Evolutionary conservation across 2,797 vertebrate genomes (phyloP).

Genomic region (Buphagus erythrorhynchus): DNA sequence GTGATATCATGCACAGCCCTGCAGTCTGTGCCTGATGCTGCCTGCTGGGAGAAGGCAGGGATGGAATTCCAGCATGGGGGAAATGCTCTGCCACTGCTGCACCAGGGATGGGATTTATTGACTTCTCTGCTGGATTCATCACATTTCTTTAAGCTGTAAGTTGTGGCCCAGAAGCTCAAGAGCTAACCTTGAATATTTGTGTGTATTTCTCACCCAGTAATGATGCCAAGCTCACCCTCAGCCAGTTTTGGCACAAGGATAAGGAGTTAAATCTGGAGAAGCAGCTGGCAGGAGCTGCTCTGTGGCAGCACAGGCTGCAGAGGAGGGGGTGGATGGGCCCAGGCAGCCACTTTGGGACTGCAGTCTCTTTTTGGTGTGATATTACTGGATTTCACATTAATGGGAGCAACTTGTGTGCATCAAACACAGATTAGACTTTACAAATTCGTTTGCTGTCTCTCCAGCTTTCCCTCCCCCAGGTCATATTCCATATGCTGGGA

Average conservation of each 20-base stretch:
- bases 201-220: neutral
- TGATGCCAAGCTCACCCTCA: neutral
- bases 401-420: constrained; percentile 18
- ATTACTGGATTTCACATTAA: constrained; percentile 8
- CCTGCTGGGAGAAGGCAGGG: neutral
- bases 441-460: constrained; percentile 34
- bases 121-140: neutral
- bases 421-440: constrained; percentile 18
- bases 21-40: neutral
- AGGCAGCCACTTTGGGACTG: neutral
- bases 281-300: constrained; percentile 9
- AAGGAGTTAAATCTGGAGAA: neutral
- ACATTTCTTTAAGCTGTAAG: neutral
- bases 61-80: neutral
- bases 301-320: neutral
- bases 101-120: neutral
- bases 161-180: neutral
- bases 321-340: constrained; percentile 18
- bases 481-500: constrained; percentile 40
- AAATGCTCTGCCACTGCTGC: neutral
- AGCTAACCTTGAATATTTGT: neutral
- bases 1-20: too few species aligned
- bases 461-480: constrained; percentile 46
- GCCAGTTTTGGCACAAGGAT: neutral
- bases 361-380: neutral